A percentile compares a stretch with the other conserved stretches of the same genome.
Conservation (phyloP, 2,797 vertebrate species). For the Heteromormyrus szaboi region DNA sequence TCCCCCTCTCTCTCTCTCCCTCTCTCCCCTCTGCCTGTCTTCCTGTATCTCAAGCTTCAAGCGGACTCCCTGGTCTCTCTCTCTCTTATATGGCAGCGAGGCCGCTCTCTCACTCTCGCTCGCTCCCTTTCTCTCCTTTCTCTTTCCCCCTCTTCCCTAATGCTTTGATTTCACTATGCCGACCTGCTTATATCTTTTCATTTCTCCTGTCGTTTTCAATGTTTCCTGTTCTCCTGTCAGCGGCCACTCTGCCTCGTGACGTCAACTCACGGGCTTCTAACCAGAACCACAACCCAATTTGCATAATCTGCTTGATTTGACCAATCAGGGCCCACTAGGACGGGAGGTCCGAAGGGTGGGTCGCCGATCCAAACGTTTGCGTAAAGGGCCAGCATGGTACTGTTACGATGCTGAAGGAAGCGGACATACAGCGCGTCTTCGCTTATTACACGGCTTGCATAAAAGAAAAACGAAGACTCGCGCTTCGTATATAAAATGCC, state of each 20-base stretch:
- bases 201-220: slow-evolving; percentile 36
- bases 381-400: slow-evolving; percentile 44
- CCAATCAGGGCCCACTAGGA: slow-evolving; percentile 57
- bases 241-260: slow-evolving; percentile 65
- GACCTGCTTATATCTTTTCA: slow-evolving; percentile 40
- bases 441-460: not conserved
- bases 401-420: slow-evolving; percentile 26
- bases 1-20: slow-evolving; percentile 49
- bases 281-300: slow-evolving; percentile 57
- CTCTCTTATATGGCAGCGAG: slow-evolving; percentile 43
- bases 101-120: slow-evolving; percentile 39
- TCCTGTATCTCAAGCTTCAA: slow-evolving; percentile 21
- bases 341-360: slow-evolving; percentile 49
- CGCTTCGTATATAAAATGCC: not conserved
- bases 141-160: slow-evolving; percentile 37
- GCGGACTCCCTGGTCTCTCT: slow-evolving; percentile 35
- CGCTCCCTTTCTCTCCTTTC: slow-evolving; percentile 39
- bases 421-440: not conserved
- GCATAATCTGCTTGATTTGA: slow-evolving; percentile 58
- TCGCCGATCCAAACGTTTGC: slow-evolving; percentile 60
- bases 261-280: slow-evolving; percentile 59
- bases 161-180: slow-evolving; percentile 44
- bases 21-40: slow-evolving; percentile 40
- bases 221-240: slow-evolving; percentile 44
- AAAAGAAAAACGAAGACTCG: not conserved